A percentile compares a stretch with the other conserved stretches of the same genome.
phyloP scores from a whole-genome alignment of 2,113 vertebrate genomes.

The Bos javanicus region DNA sequence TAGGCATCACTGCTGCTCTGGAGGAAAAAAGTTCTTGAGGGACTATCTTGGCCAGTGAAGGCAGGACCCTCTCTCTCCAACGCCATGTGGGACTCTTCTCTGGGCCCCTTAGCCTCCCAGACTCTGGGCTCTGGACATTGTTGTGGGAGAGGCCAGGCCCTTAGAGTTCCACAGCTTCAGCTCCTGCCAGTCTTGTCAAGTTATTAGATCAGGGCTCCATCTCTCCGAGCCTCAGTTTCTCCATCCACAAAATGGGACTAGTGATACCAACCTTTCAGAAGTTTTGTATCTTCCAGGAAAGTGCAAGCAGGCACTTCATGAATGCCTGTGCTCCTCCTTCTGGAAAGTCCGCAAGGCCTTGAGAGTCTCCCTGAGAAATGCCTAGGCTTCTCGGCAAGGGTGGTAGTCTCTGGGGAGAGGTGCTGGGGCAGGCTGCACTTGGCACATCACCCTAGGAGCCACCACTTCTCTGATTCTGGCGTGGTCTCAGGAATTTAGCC shows the following conservation, averaged over 20 bases:
- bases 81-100: background rate
- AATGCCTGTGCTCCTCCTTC: background rate
- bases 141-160: background rate
- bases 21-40: background rate
- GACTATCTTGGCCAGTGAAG: background rate
- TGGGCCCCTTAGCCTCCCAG: background rate
- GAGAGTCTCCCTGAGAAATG: background rate
- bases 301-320: background rate
- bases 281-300: background rate
- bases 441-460: rapidly evolving
- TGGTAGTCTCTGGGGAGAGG: background rate
- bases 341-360: background rate
- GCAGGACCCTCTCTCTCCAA: background rate
- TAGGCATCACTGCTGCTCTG: background rate
- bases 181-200: background rate
- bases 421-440: rapidly evolving
- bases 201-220: background rate
- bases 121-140: background rate
- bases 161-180: background rate
- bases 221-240: background rate
- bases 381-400: background rate
- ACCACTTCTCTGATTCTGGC: background rate
- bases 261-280: background rate
- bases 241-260: background rate
- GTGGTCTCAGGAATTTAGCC: background rate